These are phyloP conservation scores for Diabrotica undecimpunctata DNA, from an alignment of 1,140 invertebrate genomes.

Conservation along the genomic window DNA sequence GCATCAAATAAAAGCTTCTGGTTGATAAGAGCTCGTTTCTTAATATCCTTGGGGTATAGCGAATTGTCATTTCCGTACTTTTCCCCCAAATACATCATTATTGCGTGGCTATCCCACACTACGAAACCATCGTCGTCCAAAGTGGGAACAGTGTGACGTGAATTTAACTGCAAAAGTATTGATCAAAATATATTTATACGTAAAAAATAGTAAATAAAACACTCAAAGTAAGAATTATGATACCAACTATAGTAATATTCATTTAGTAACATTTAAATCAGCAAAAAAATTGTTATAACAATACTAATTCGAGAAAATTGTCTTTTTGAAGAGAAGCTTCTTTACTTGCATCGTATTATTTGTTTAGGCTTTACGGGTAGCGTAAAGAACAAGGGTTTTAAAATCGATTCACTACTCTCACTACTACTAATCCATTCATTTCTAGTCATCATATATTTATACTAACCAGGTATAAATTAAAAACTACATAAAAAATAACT, in stretches of 20 bases:
- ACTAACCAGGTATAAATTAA: too few relatives aligned
- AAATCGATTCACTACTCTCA: too few relatives aligned
- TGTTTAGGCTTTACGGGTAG: too few relatives aligned
- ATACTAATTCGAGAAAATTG: too few relatives aligned
- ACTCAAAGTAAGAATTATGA: neutral
- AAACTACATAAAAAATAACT: too few relatives aligned
- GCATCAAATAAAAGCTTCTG: constrained; percentile 53
- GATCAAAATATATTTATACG: constrained; percentile 27
- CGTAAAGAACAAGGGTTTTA: too few relatives aligned
- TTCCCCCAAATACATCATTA: constrained; percentile 55
- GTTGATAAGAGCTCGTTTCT: constrained; percentile 54
- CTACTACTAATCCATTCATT: too few relatives aligned
- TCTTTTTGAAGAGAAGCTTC: too few relatives aligned
- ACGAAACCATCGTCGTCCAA: constrained; percentile 60
- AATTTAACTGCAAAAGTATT: constrained; percentile 64
- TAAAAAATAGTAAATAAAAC: neutral
- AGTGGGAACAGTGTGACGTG: constrained; percentile 66
- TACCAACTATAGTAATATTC: neutral
- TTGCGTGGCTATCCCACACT: constrained; percentile 60
- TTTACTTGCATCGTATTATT: too few relatives aligned
- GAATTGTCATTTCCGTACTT: constrained; percentile 56
- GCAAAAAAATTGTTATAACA: neutral
- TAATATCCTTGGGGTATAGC: constrained; percentile 60
- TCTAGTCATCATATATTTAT: too few relatives aligned
- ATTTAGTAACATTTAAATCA: neutral